A percentile compares a stretch with the other conserved stretches of the same genome.
Evolutionary conservation across 2,888 invertebrate species (phyloP).

Genomic region (Tromatobia lineatoria): DNA sequence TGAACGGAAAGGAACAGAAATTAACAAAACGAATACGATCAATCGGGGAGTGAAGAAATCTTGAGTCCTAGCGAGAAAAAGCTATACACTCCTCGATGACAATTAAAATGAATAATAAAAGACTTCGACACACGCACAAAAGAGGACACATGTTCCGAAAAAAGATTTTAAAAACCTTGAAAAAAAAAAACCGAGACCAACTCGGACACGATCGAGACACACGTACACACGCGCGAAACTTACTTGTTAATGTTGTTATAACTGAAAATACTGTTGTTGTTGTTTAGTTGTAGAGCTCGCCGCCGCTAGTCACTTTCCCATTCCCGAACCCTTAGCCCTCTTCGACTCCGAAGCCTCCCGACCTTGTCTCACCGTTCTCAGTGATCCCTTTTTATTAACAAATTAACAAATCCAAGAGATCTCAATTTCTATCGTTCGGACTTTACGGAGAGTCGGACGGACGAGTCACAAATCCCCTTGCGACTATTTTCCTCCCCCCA

Average conservation of each 20-base stretch:
- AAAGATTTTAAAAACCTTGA: constrained; percentile 11
- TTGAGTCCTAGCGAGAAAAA: constrained; percentile 8
- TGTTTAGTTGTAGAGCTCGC: constrained; percentile 86
- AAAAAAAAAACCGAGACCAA: constrained; percentile 57
- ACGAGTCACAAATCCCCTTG: not conserved
- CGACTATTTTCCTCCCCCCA: constrained; percentile 28
- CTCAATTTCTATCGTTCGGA: constrained; percentile 43
- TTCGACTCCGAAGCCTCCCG: constrained; percentile 27
- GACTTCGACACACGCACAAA: constrained; percentile 68
- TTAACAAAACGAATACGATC: not conserved
- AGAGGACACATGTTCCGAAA: constrained; percentile 46
- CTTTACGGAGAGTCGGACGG: constrained; percentile 20
- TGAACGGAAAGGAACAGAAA: not conserved
- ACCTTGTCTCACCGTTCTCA: constrained; percentile 45
- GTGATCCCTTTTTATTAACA: constrained; percentile 15
- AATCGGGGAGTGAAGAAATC: constrained; percentile 5
- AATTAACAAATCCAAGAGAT: constrained; percentile 19
- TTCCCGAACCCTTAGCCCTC: constrained; percentile 35
- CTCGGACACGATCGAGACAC: constrained; percentile 68
- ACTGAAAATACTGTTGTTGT: constrained; percentile 86
- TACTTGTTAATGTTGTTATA: constrained; percentile 86
- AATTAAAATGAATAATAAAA: constrained; percentile 5
- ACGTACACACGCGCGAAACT: constrained; percentile 78
- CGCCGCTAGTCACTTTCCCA: constrained; percentile 84
- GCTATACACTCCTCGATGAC: not conserved